phyloP scores from a whole-genome alignment of 2,797 vertebrate species.

The Microctenopoma steveboyesi region DNA sequence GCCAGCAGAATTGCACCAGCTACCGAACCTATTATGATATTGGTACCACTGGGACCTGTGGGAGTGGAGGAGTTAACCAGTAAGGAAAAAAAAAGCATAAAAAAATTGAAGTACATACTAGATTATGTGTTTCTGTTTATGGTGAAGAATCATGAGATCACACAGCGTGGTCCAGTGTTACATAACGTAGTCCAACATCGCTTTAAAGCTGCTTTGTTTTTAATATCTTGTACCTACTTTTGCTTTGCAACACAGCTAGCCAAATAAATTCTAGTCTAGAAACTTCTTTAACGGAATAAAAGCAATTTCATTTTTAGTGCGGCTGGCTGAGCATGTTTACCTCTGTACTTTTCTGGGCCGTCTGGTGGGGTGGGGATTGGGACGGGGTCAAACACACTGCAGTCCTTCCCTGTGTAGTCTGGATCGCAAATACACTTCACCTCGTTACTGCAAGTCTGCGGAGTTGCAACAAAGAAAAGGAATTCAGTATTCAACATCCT shows the following conservation, averaged over 20 bases:
- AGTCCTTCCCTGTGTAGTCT: constrained; percentile 96
- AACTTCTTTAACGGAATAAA: too few relatives aligned
- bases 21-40: constrained; percentile 98
- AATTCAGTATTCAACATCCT: too few relatives aligned
- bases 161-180: too few relatives aligned
- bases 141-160: neutral
- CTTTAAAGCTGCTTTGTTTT: too few relatives aligned
- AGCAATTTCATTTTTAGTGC: neutral
- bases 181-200: too few relatives aligned
- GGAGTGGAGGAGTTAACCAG: constrained; percentile 56
- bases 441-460: constrained; percentile 94
- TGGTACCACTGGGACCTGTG: constrained; percentile 97
- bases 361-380: constrained; percentile 87
- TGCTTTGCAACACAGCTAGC: neutral
- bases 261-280: neutral
- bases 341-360: constrained; percentile 87
- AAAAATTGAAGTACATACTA: neutral
- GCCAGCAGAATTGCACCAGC: constrained; percentile 95
- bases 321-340: constrained; percentile 67
- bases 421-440: constrained; percentile 94
- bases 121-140: neutral
- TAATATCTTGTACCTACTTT: neutral
- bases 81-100: constrained; percentile 2
- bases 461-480: neutral
- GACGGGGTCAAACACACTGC: constrained; percentile 94